Evolutionary conservation across 2,113 vertebrate genomes (phyloP).

Genomic region (human): GRCh38 chr4:104166501-104167000

Average conservation of each 20-base stretch:
- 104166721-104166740: neutral
- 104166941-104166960: neutral
- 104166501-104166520: too few relatives aligned
- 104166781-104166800: neutral
- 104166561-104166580: neutral
- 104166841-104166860: neutral
- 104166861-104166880: neutral
- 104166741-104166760: neutral
- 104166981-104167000: neutral
- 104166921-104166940: neutral
- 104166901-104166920: neutral
- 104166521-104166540: too few relatives aligned
- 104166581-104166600: neutral
- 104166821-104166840: neutral
- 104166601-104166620: neutral
- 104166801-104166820: neutral
- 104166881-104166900: neutral
- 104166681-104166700: neutral
- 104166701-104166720: neutral
- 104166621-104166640: neutral
- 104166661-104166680: neutral
- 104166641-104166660: neutral
- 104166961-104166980: neutral
- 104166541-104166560: too few relatives aligned
- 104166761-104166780: neutral